Conservation (phyloP, 2,888 invertebrate genomes). For the Lasiommata megera region DNA sequence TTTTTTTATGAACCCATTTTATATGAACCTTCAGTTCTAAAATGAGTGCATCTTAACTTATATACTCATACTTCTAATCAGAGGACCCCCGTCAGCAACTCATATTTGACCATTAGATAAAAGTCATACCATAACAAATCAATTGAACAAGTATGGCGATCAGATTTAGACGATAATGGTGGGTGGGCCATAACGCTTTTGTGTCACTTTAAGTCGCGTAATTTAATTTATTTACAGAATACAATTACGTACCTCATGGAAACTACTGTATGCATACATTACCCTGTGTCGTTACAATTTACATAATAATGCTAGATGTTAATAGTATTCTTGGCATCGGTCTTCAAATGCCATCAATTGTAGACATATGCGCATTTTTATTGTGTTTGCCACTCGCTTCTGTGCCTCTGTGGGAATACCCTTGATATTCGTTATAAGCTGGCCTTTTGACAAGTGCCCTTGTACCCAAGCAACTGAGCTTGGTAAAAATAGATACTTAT, state of each 20-base stretch:
- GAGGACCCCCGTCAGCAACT: too few relatives aligned
- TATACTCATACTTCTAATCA: too few relatives aligned
- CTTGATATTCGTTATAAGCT: constrained; percentile 10
- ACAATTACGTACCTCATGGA: not conserved
- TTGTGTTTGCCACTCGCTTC: not conserved
- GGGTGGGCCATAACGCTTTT: too few relatives aligned
- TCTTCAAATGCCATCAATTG: not conserved
- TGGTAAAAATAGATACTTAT: not conserved
- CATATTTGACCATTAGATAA: too few relatives aligned
- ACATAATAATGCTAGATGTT: not conserved
- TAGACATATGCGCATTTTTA: not conserved
- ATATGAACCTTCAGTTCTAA: too few relatives aligned
- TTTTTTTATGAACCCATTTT: too few relatives aligned
- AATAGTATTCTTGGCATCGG: not conserved
- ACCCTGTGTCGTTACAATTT: not conserved
- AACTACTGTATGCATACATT: not conserved
- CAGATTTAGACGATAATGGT: too few relatives aligned
- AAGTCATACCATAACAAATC: too few relatives aligned
- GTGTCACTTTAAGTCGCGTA: too few relatives aligned
- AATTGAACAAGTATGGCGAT: too few relatives aligned
- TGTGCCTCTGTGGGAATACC: constrained; percentile 1
- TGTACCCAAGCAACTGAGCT: constrained; percentile 6
- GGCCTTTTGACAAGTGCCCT: constrained; percentile 11
- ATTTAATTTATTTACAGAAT: too few relatives aligned
- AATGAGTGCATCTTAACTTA: too few relatives aligned